These are phyloP conservation scores for Rhea pennata DNA, from an alignment of 2,113 vertebrate genomes.

Conservation along the genomic window DNA sequence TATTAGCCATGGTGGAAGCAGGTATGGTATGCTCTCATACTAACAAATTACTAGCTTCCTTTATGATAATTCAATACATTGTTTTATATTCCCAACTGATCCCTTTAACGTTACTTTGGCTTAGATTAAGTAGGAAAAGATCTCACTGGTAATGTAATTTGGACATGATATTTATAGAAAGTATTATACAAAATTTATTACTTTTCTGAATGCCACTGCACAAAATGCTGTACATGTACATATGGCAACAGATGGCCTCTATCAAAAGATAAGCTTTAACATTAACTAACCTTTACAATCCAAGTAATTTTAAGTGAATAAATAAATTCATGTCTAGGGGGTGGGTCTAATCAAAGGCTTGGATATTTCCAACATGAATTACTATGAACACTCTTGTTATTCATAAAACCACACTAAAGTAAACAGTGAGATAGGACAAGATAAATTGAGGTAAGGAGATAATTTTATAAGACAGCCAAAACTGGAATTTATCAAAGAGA, in stretches of 20 bases:
- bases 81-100: background rate
- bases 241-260: background rate
- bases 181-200: background rate
- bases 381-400: background rate
- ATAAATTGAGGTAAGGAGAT: background rate
- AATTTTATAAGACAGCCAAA: no score
- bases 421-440: background rate
- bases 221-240: background rate
- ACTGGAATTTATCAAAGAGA: background rate
- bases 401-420: background rate
- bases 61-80: background rate
- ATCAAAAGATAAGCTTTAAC: background rate
- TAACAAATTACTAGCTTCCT: background rate
- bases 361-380: background rate
- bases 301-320: background rate
- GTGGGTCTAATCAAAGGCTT: background rate
- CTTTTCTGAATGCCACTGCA: background rate
- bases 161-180: background rate
- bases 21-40: background rate
- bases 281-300: background rate
- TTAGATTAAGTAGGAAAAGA: background rate
- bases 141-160: background rate
- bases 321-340: background rate
- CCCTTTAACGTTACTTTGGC: background rate
- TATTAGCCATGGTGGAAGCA: background rate